These are phyloP conservation scores for Microtus richardsoni DNA, from an alignment of 2,113 vertebrate genomes.

Conservation along the genomic window DNA sequence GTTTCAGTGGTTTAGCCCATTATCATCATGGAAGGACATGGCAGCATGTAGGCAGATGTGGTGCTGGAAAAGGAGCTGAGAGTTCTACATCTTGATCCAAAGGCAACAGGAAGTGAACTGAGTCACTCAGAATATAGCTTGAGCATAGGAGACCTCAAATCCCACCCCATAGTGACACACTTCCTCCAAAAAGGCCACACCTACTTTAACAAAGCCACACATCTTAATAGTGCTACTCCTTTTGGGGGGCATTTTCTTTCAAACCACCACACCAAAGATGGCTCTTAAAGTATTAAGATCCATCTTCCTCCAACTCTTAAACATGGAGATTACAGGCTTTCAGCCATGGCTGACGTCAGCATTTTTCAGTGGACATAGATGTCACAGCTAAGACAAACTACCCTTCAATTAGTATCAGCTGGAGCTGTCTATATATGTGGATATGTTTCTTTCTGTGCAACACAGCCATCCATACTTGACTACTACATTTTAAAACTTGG, in stretches of 20 bases:
- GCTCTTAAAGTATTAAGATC: not conserved
- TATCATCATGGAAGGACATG: not conserved
- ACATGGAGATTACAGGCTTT: not conserved
- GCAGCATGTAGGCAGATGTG: not conserved
- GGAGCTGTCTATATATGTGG: not conserved
- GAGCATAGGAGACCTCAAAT: not conserved
- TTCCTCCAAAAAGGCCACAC: not conserved
- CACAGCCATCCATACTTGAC: not conserved
- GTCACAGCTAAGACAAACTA: constrained; percentile 23
- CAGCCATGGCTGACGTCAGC: not conserved
- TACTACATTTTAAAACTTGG: not conserved
- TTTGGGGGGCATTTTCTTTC: not conserved
- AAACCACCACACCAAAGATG: not conserved
- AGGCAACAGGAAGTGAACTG: not conserved
- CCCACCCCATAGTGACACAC: not conserved
- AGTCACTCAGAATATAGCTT: not conserved
- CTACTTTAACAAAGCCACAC: not conserved
- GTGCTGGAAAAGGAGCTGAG: not conserved
- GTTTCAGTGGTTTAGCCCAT: not conserved
- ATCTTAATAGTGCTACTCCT: not conserved
- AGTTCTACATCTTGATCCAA: not conserved
- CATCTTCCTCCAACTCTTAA: not conserved
- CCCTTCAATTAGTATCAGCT: constrained; percentile 6
- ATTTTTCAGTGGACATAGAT: constrained; percentile 22
- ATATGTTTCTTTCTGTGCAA: not conserved